Base-by-base conservation (phyloP, 2,888 invertebrate genomes). In the Frankliniella fusca region DNA sequence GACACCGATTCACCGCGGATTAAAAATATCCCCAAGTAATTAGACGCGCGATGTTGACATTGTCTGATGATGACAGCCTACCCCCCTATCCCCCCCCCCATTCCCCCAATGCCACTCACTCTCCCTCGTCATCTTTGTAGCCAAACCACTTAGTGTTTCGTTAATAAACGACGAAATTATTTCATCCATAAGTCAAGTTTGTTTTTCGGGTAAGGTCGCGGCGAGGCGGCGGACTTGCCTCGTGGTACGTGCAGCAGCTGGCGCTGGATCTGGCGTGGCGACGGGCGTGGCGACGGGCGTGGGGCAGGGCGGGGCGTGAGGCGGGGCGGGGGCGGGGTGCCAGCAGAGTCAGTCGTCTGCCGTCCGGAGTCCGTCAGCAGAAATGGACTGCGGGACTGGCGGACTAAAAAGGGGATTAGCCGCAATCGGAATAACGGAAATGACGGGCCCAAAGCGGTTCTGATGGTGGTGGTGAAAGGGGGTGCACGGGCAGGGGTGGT, bases 1-100 rank as follows among this genome's bases (percentile, higher is more conserved):
- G 65, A 65, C 65, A 65, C 65, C 70, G 70, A 70, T 70, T 70
- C 70, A 70, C 27, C 11, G n/a, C n/a, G 70, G 70, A 70, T 70
- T 70, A 70, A 70, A 70, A 70, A 70, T 70, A 70, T 23, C 70
- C 70, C n/a, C 70, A 11, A 70, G 70, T 23, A 70, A 70, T 70
- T 70, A 23, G 65, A 65, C 15, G 65, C 54, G 50, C 65, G 18
- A 20, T 20, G 70, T 70, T 70, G 70, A 70, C 70, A 70, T 27
- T n/a, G n/a, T n/a, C n/a, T n/a, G n/a, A n/a, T n/a, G 70, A 27
- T 27, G 11, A 3, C 70, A 10, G 54, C 3, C 3, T 54, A 12
- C 3, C 54, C 10, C 54, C 54, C 54, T 20, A 3, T 20, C 54
- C 54, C 54, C 54, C 50, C 50, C 15, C 50, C 50, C 15, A 9